Evolutionary conservation across 2,888 invertebrate genomes (phyloP).

Genomic region (Parnassius orleans): DNA sequence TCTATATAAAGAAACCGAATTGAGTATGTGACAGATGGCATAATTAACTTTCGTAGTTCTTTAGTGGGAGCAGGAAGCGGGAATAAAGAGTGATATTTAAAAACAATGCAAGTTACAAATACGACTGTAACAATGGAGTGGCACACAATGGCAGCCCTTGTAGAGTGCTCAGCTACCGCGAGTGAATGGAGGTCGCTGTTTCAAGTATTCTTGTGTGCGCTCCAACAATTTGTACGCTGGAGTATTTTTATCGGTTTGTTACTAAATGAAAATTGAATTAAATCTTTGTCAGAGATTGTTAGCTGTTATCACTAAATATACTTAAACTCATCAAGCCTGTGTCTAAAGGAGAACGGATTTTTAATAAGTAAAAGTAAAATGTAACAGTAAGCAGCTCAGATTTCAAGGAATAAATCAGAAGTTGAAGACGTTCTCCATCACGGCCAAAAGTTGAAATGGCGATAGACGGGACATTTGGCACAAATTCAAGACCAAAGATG

Average conservation of each 20-base stretch:
- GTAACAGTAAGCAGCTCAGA: too few species aligned
- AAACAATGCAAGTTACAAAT: constrained; percentile 29
- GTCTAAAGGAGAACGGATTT: too few species aligned
- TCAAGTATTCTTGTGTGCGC: constrained; percentile 23
- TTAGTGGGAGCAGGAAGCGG: constrained; percentile 25
- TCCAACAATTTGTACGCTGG: constrained; percentile 21
- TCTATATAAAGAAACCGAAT: constrained; percentile 18
- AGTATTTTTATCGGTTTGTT: constrained; percentile 27
- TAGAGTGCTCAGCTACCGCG: constrained; percentile 17
- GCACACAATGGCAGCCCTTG: constrained; percentile 23
- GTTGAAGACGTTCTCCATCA: too few species aligned
- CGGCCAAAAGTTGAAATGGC: too few species aligned
- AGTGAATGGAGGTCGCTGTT: constrained; percentile 25
- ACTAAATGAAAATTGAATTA: constrained; percentile 25
- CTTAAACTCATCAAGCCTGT: too few species aligned
- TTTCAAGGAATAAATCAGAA: too few species aligned
- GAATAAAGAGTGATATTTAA: constrained; percentile 28
- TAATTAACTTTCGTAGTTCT: constrained; percentile 43
- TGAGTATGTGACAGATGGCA: constrained; percentile 44
- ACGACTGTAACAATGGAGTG: constrained; percentile 24
- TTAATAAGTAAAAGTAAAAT: too few species aligned
- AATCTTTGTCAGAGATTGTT: constrained; percentile 6
- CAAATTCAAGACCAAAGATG: too few species aligned
- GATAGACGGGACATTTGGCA: too few species aligned
- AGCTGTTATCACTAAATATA: background rate